Base-by-base conservation (phyloP, 2,888 invertebrate species). In the Nyleta sp. region DNA sequence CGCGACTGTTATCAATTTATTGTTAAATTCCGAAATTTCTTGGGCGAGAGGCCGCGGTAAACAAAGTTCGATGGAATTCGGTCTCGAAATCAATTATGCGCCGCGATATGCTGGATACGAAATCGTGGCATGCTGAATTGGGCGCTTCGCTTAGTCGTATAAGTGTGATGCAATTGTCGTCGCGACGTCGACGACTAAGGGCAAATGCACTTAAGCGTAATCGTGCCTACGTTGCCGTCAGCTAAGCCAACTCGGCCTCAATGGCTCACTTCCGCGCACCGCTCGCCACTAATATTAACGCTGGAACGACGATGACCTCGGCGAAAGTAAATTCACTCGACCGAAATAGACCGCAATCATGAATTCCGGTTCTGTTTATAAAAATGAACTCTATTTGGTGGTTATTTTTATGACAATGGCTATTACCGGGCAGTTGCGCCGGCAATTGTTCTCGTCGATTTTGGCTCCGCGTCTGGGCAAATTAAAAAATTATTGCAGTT, bases 191-290 rank as follows among this genome's bases (percentile, higher is more conserved):
- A 33, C 72, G 74, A 79, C 81, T 78, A 81, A 82, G 81, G 83
- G 83, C 81, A 82, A 86, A 86, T 84, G 85, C 84, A 86, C 85
- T 86, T 86, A 83, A 83, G 80, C 81, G 84, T 85, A 86, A 86
- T 87, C 86, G 84, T 78, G 81, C 79, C 79, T 74, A 74, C 77
- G 80, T 80, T 78, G 74, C 55, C 67, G 74, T 68, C 76, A 73
- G 79, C 67, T 67, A 75, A 78, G 76, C 76, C 71, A 70, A 72
- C 74, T 78, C 76, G 76, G 78, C 73, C 75, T 71, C 77, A 80
- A 78, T 80, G 78, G 79, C 80, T 80, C 75, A 81, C 76, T 82
- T 82, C 78, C 71, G 76, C 57, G 67, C 78, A 60, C 71, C 53
- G 62, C 78, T 71, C 57, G 76, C 67, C 73, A 67, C 76, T 81